Base-by-base conservation (phyloP, 92 coral and sea anemone genomes). In the Zoanthus sociatus region DNA sequence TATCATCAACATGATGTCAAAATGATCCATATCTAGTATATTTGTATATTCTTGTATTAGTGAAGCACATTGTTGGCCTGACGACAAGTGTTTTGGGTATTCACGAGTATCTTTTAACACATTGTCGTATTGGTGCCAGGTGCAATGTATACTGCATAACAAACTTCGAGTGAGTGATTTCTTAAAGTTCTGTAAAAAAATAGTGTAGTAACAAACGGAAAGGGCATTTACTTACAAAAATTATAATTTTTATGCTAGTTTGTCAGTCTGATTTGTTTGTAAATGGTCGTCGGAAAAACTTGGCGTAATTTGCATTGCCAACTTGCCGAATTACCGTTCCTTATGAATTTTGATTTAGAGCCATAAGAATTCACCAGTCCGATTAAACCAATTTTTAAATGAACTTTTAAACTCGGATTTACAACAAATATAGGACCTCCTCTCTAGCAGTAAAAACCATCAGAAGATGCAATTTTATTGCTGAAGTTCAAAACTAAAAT, bases 121-220 rank as follows among this genome's bases (percentile, higher is more conserved):
- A 68, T 68, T 21, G 73, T 68, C 73, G 73, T 68, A 68, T 68
- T 68, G 73, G 14, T 68, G 73, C 73, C 73, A 68, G 73, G 73
- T 68, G 73, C 73, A 68, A 50, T 50, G 55, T 50, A 50, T 50
- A 50, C 55, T 2, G 55, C 55, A 50, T 50, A 50, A 50, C 55
- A 50, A 50, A 50, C 55, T 50, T 50, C 55, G 7, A 50, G 3
- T 50, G 55, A 50, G 55, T 50, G 55, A 50, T 50, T 50, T 50
- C 55, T 63, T 63, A 63, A 76, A 51, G 14, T 53, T 46, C 63
- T 60, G 67, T 37, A 37, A 37, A 37, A 37, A 37, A 37, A 37
- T 0, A 3, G 58, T 53, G 58, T 53, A 53, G 58, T 53, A 53
- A 53, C 58, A 53, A 53, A 53, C 58, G 58, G 58, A 53, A 53